Percentiles rank a stretch among this genome's conserved stretches.
Conservation (phyloP, 2,888 invertebrate species). For the Agrotis ipsilon region DNA sequence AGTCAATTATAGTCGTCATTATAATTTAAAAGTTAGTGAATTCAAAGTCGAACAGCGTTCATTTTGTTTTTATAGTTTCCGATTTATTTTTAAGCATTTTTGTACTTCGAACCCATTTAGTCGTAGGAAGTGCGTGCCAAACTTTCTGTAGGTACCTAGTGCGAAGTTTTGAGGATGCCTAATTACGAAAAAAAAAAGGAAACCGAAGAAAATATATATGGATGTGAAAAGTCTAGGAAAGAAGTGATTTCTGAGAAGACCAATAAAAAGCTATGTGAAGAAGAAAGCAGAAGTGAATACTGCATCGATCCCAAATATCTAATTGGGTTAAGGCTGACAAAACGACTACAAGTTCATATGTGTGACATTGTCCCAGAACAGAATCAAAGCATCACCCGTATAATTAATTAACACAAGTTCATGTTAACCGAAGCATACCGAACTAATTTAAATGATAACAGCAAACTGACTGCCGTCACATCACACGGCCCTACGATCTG, state of each 20-base stretch:
- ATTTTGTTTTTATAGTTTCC: background rate
- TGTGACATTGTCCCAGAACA: constrained; percentile 13
- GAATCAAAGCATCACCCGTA: constrained; percentile 1
- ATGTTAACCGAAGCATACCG: constrained; percentile 27
- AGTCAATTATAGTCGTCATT: background rate
- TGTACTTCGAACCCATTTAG: too few relatives aligned
- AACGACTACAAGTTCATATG: too few relatives aligned
- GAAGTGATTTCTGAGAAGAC: background rate
- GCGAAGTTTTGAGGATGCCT: too few relatives aligned
- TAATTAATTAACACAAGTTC: constrained; percentile 17
- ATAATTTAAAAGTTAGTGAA: background rate
- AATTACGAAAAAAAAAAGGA: too few relatives aligned
- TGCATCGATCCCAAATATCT: background rate
- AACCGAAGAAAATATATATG: too few relatives aligned
- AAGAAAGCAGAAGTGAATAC: background rate
- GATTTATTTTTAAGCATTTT: too few relatives aligned
- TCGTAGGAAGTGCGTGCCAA: too few relatives aligned
- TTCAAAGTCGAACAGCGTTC: background rate
- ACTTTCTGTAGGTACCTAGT: too few relatives aligned
- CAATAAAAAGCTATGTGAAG: background rate
- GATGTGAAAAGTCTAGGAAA: background rate
- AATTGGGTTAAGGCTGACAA: too few relatives aligned
- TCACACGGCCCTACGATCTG: constrained; percentile 28
- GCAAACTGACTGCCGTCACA: constrained; percentile 1
- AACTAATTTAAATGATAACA: constrained; percentile 39